phyloP scores from a whole-genome alignment of 2,113 vertebrate genomes.

The Cyanoderma ruficeps region DNA sequence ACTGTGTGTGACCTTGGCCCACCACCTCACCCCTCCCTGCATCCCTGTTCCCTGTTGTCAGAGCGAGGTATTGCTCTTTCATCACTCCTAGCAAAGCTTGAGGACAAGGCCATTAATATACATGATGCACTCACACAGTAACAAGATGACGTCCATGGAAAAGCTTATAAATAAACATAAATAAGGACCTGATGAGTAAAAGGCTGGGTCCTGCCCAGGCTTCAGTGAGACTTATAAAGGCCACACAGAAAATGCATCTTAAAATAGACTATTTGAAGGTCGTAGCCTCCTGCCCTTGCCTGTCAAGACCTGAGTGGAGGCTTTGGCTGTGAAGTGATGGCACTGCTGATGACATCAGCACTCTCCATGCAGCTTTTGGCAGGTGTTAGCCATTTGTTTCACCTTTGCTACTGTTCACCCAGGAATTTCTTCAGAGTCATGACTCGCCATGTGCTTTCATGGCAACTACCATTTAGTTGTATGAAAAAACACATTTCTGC shows the following conservation, averaged over 20 bases:
- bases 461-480: constrained; percentile 47
- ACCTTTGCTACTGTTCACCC: constrained; percentile 69
- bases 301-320: constrained; percentile 48
- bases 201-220: constrained; percentile 48
- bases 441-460: constrained; percentile 54
- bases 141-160: constrained; percentile 32
- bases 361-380: constrained; percentile 60
- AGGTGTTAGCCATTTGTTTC: constrained; percentile 59
- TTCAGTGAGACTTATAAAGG: constrained; percentile 58
- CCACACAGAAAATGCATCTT: constrained; percentile 61
- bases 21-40: neutral
- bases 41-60: neutral
- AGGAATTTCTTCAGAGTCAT: constrained; percentile 69
- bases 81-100: constrained; percentile 31
- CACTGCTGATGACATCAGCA: constrained; percentile 68
- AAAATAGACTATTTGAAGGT: constrained; percentile 67
- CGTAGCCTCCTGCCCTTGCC: constrained; percentile 53
- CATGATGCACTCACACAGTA: constrained; percentile 36
- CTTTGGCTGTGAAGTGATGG: constrained; percentile 59
- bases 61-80: neutral
- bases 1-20: neutral
- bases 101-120: constrained; percentile 65
- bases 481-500: constrained; percentile 43
- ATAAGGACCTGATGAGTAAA: constrained; percentile 53
- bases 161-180: constrained; percentile 73